Evolutionary conservation across 1,140 invertebrate species (phyloP).

Genomic region (Calephelis virginiensis): DNA sequence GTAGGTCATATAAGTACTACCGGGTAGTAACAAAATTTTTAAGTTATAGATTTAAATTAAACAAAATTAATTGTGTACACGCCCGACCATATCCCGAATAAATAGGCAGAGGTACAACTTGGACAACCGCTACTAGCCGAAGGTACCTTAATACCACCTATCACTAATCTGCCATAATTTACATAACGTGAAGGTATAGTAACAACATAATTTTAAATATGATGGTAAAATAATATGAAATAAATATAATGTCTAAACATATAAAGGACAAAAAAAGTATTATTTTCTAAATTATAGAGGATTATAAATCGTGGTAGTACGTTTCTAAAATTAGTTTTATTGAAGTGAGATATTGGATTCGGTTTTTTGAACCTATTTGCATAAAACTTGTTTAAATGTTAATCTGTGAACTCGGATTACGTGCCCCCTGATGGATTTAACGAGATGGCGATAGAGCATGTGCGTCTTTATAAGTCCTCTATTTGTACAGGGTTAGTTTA

Average conservation of each 20-base stretch:
- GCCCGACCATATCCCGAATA: too few relatives aligned
- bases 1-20: too few relatives aligned
- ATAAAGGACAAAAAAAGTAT: background rate
- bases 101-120: too few relatives aligned
- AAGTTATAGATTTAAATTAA: too few relatives aligned
- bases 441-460: constrained; percentile 33
- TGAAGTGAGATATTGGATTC: constrained; percentile 23
- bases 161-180: too few relatives aligned
- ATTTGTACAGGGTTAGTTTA: background rate
- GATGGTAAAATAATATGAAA: too few relatives aligned
- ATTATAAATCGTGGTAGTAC: constrained; percentile 6
- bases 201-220: too few relatives aligned
- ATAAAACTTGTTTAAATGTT: constrained; percentile 74
- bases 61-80: too few relatives aligned
- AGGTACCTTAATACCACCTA: too few relatives aligned
- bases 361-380: constrained; percentile 48
- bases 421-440: constrained; percentile 49
- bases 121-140: too few relatives aligned
- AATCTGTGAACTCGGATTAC: constrained; percentile 57
- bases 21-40: too few relatives aligned
- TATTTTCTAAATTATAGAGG: background rate
- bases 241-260: background rate
- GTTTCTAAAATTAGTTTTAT: constrained; percentile 18
- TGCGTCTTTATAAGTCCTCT: constrained; percentile 46
- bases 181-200: too few relatives aligned